Evolutionary conservation across 2,888 invertebrate genomes (phyloP).

Genomic region (Erebia ligea): DNA sequence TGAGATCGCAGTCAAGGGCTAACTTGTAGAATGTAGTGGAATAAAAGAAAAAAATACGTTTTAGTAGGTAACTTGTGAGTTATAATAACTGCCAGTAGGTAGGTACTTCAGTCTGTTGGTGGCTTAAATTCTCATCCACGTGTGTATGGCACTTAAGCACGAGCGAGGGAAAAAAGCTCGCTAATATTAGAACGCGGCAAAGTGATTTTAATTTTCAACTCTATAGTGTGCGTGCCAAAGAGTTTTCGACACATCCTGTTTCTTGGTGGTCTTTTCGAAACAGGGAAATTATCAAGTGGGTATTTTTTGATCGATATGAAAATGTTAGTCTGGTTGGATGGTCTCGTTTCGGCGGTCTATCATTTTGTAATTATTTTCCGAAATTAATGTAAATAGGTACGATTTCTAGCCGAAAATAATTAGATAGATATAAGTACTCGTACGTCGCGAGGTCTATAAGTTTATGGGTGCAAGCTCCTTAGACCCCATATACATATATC

Average conservation of each 20-base stretch:
- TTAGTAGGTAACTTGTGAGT: neutral
- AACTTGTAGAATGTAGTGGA: too few relatives aligned
- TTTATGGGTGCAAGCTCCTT: too few relatives aligned
- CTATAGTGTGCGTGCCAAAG: constrained; percentile 9
- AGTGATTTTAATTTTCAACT: constrained; percentile 9
- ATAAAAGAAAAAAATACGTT: too few relatives aligned
- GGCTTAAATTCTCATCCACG: constrained; percentile 37
- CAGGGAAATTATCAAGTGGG: constrained; percentile 3
- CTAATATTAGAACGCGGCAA: constrained; percentile 33
- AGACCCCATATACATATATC: too few relatives aligned
- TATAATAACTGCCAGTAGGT: neutral
- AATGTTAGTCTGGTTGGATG: neutral
- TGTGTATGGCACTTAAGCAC: constrained; percentile 45
- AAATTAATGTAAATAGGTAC: neutral
- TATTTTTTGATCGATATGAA: neutral
- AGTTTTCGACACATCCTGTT: constrained; percentile 18
- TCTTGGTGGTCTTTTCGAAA: constrained; percentile 12
- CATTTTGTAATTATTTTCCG: neutral
- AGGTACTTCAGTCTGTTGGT: neutral
- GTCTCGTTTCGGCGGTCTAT: neutral
- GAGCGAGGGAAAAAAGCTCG: constrained; percentile 40
- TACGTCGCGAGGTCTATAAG: too few relatives aligned
- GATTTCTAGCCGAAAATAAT: neutral
- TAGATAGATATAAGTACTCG: too few relatives aligned
- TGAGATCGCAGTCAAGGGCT: too few relatives aligned